These are phyloP conservation scores for Gastrophryne carolinensis DNA, from an alignment of 2,797 vertebrate species.

Conservation along the genomic window DNA sequence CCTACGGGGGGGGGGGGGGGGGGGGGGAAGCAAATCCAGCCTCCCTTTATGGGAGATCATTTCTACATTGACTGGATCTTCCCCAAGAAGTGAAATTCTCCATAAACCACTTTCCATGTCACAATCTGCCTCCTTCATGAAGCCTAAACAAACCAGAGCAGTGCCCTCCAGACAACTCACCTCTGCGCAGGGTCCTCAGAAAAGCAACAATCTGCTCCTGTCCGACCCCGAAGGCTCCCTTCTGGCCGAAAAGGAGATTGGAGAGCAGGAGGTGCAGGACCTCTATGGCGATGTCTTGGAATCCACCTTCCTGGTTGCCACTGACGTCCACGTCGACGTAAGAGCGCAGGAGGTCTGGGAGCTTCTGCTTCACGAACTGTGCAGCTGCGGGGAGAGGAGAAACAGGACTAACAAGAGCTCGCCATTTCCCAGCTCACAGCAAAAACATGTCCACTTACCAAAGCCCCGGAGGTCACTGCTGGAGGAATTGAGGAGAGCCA, in stretches of 20 bases:
- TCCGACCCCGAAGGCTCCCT: slow-evolving; percentile 96
- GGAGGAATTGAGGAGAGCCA: slow-evolving; percentile 94
- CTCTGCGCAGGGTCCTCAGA: slow-evolving; percentile 98
- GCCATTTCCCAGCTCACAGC: neutral
- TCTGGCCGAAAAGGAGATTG: slow-evolving; percentile 98
- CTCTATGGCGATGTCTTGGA: slow-evolving; percentile 99
- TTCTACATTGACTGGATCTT: too few relatives aligned
- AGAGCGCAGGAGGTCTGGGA: slow-evolving; percentile 96
- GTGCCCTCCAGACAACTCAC: slow-evolving; percentile 60
- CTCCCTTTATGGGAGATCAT: too few relatives aligned
- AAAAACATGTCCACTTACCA: slow-evolving; percentile 74
- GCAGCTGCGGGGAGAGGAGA: slow-evolving; percentile 72
- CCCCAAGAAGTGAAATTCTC: too few relatives aligned
- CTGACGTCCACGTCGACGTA: slow-evolving; percentile 98
- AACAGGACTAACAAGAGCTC: neutral
- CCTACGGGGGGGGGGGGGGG: too few relatives aligned
- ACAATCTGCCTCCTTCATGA: too few relatives aligned
- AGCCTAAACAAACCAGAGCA: too few relatives aligned
- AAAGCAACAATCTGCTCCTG: slow-evolving; percentile 99
- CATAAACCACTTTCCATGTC: too few relatives aligned
- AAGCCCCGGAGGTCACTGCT: slow-evolving; percentile 93
- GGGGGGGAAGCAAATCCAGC: too few relatives aligned
- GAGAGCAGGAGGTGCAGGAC: slow-evolving; percentile 99
- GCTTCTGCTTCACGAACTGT: slow-evolving; percentile 98
- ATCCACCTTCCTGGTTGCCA: slow-evolving; percentile 99